Evolutionary conservation across 2,888 invertebrate species (phyloP).

Genomic region (Drosophila setosimentum): DNA sequence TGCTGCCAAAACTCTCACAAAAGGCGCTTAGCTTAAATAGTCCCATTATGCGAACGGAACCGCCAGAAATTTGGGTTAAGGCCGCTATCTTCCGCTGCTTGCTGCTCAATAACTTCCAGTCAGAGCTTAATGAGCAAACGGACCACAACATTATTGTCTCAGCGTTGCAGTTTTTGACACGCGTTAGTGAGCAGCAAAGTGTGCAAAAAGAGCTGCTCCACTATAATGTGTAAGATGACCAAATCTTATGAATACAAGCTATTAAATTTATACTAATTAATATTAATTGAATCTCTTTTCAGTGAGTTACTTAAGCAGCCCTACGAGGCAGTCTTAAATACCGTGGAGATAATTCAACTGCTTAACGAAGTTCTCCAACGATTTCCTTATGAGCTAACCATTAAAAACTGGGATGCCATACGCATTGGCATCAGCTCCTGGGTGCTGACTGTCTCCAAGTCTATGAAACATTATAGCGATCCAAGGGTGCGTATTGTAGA

Average conservation of each 20-base stretch:
- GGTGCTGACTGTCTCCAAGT: conserved; percentile 86
- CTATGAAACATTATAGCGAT: conserved; percentile 84
- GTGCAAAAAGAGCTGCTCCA: conserved; percentile 84
- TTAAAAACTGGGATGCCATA: conserved; percentile 90
- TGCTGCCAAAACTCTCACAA: conserved; percentile 74
- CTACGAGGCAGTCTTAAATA: conserved; percentile 67
- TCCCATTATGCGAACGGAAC: conserved; percentile 73
- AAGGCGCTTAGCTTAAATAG: conserved; percentile 69
- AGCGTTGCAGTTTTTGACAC: conserved; percentile 80
- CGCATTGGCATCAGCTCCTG: conserved; percentile 90
- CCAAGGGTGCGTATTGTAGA: conserved; percentile 86
- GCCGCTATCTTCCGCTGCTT: conserved; percentile 77
- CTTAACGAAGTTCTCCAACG: conserved; percentile 77
- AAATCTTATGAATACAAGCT: background rate
- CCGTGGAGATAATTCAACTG: conserved; percentile 83
- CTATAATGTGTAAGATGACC: conserved; percentile 85
- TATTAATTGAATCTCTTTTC: conserved; percentile 1
- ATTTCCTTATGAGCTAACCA: conserved; percentile 79
- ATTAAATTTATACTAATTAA: background rate
- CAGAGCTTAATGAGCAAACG: conserved; percentile 72
- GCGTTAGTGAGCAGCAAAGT: conserved; percentile 78
- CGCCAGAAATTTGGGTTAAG: conserved; percentile 77
- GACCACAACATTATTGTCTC: conserved; percentile 80
- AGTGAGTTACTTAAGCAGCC: conserved; percentile 77
- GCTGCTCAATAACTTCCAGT: conserved; percentile 81